Base-by-base conservation (phyloP, 1,140 invertebrate genomes). In the Plectrocnemia conspersa region DNA sequence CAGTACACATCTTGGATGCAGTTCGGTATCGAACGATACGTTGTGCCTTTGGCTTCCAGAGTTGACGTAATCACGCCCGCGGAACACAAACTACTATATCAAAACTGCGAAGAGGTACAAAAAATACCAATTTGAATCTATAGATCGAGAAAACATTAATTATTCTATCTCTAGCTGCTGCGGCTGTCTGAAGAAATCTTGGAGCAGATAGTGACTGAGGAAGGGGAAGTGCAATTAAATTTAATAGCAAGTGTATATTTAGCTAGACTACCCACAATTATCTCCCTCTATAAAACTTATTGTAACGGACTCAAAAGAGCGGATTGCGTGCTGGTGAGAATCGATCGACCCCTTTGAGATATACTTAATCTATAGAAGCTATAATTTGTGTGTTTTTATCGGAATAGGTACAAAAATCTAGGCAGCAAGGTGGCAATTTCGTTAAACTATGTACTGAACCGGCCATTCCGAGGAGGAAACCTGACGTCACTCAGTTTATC, bases 231-330 rank as follows among this genome's bases (percentile, higher is more conserved):
- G 40, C 79, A 83, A 61, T 77, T 82, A 29, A 78, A 79, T 54
- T 78, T 78, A 18, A 74, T 85, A 45, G 79, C 80, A n/a, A 77
- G 78, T 29, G 79, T 83, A 0, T 91, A 90, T 68, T 72, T 86
- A 15, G 79, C 79, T 22, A 86, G 88, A 68, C 78, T 86, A 45
- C 77, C 81, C 29, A 78, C 80, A 59, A 83, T 89, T 33, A 84
- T 81, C 59, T 79, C 81, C 7, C 79, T 85, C 21, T 90, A 90
- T 67, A 82, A 85, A 67, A 81, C 83, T 65, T 91, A 90, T 68
- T 84, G 88, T 65, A 81, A 85, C 58, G 88, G 88, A 29, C 77
- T 90, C 48, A 89, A 90, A 68, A 79, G 84, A 63, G 86, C 88
- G 27, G 88, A 89, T 64, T 89, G 86, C 63, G 80, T 90, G 18